Evolutionary conservation across 2,113 vertebrate species (phyloP).

Genomic region (Tinamus guttatus): DNA sequence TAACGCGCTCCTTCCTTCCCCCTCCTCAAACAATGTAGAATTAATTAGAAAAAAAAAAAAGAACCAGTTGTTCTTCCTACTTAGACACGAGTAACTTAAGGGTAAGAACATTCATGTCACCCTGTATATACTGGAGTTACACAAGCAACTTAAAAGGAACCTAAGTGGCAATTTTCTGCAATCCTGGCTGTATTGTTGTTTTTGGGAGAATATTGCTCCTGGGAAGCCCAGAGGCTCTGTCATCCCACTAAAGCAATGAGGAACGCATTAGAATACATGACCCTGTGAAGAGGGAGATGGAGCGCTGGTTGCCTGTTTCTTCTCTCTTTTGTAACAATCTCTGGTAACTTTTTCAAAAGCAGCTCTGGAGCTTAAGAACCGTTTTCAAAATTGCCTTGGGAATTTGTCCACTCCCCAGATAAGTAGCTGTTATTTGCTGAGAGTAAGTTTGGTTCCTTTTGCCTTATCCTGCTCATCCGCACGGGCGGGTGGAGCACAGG

Average conservation of each 20-base stretch:
- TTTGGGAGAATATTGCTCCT: background rate
- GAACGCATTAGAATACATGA: background rate
- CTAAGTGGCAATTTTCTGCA: background rate
- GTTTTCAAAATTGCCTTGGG: background rate
- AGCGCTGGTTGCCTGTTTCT: background rate
- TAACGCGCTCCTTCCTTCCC: background rate
- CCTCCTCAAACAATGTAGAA: background rate
- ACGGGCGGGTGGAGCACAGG: background rate
- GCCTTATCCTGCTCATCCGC: background rate
- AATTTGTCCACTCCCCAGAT: background rate
- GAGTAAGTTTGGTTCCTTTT: background rate
- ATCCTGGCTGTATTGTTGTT: background rate
- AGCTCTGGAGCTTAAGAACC: background rate
- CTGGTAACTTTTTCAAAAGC: background rate
- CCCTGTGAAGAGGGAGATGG: background rate
- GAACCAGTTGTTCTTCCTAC: background rate
- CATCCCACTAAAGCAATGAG: background rate
- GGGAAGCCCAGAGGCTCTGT: accelerated
- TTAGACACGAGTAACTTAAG: background rate
- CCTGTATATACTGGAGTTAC: background rate
- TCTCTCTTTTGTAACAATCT: background rate
- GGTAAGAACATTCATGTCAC: background rate
- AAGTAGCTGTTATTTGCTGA: background rate
- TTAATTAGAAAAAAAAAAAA: background rate
- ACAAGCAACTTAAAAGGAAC: background rate